Percentiles rank a stretch among this genome's conserved stretches.
Evolutionary conservation across 2,888 invertebrate species (phyloP).

Genomic region (Nymphalis c-album): DNA sequence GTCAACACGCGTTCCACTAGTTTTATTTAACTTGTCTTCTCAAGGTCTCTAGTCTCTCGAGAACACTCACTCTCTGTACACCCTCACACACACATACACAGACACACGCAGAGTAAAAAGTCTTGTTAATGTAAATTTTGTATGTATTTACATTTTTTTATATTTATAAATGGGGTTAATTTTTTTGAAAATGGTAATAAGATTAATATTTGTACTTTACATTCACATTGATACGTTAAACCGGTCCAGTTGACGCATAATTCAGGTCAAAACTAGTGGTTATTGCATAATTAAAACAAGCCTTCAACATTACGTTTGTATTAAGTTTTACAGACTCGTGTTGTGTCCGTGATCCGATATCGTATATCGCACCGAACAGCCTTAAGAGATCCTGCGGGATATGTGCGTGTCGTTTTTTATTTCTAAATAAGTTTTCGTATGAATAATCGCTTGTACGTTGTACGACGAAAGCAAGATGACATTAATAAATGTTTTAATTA

Average conservation of each 20-base stretch:
- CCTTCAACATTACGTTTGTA: constrained; percentile 7
- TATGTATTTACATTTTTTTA: no score
- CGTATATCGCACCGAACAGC: constrained; percentile 5
- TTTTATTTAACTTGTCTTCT: constrained; percentile 9
- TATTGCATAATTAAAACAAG: constrained; percentile 13
- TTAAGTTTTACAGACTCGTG: constrained; percentile 2
- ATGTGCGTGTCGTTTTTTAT: no score
- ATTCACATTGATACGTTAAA: constrained; percentile 5
- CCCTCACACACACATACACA: not conserved
- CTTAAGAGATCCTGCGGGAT: not conserved
- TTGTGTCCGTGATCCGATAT: not conserved
- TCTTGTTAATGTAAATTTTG: not conserved
- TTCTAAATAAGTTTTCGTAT: no score
- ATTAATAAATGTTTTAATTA: no score
- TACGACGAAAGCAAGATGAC: no score
- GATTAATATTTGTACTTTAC: not conserved
- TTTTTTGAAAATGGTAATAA: not conserved
- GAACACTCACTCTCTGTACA: not conserved
- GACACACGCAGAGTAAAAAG: not conserved
- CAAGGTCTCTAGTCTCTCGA: constrained; percentile 4
- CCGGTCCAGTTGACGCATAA: constrained; percentile 9
- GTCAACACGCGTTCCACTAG: constrained; percentile 14
- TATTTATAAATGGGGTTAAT: not conserved
- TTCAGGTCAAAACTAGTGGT: constrained; percentile 19
- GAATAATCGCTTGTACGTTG: no score